A percentile compares a stretch with the other conserved stretches of the same genome.
Evolutionary conservation across 2,113 vertebrate species (phyloP).

Genomic region (Oophaga pumilio): DNA sequence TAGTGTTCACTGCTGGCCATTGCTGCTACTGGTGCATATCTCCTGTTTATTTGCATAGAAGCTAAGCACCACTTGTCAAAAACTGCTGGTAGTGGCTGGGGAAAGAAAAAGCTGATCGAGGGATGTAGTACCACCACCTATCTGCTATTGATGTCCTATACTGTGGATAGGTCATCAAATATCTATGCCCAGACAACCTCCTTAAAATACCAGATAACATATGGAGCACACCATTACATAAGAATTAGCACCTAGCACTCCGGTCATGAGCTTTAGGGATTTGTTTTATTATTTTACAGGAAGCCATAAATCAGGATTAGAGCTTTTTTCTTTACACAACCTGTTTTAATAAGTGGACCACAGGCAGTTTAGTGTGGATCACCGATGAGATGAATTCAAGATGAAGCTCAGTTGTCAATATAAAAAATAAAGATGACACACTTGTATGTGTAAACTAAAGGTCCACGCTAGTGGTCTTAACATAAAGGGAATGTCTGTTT

Average conservation of each 20-base stretch:
- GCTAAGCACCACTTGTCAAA: too few species aligned
- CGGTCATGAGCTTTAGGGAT: slow-evolving; percentile 40
- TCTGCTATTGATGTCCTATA: too few species aligned
- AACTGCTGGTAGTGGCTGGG: too few species aligned
- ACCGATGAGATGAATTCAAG: slow-evolving; percentile 10
- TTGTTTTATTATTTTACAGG: slow-evolving; percentile 39
- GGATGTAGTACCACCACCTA: too few species aligned
- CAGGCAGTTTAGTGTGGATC: slow-evolving; percentile 16
- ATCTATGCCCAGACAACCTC: neutral
- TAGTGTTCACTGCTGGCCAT: too few species aligned
- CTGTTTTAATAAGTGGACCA: slow-evolving; percentile 42
- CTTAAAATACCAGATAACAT: slow-evolving; percentile 53
- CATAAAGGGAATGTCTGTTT: slow-evolving; percentile 72
- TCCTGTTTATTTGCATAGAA: too few species aligned
- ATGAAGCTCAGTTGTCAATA: neutral
- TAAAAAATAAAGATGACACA: neutral
- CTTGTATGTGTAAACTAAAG: neutral
- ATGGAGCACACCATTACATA: slow-evolving; percentile 30
- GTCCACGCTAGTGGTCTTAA: neutral
- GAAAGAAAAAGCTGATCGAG: too few species aligned
- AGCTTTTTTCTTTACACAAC: slow-evolving; percentile 36
- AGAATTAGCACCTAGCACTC: slow-evolving; percentile 50
- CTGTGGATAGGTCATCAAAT: too few species aligned
- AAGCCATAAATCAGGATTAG: slow-evolving; percentile 44
- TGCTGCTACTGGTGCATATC: too few species aligned